A percentile compares a stretch with the other conserved stretches of the same genome.
Evolutionary conservation across 1,140 invertebrate genomes (phyloP).

Genomic region (Conopomorpha cramerella): DNA sequence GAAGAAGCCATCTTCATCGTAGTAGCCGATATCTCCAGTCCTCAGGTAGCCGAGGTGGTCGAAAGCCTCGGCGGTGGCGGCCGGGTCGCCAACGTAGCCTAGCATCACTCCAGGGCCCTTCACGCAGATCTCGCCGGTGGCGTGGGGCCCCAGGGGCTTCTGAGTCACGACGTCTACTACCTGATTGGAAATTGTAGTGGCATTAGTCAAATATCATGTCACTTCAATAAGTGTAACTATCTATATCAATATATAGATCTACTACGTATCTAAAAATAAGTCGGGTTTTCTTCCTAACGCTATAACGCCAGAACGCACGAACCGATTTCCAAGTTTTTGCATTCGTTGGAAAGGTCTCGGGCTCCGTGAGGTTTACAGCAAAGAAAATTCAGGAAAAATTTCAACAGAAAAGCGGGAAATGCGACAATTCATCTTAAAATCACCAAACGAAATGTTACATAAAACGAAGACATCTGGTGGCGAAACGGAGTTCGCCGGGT

Average conservation of each 20-base stretch:
- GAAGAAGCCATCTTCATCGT: conserved; percentile 67
- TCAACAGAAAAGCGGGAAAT: too few relatives aligned
- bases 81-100: conserved; percentile 66
- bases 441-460: too few relatives aligned
- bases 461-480: too few relatives aligned
- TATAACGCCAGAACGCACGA: too few relatives aligned
- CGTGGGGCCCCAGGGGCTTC: conserved; percentile 55
- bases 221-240: conserved; percentile 24
- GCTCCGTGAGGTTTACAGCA: too few relatives aligned
- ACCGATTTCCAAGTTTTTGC: too few relatives aligned
- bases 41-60: conserved; percentile 73
- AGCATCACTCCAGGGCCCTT: conserved; percentile 66
- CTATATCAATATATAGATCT: neutral
- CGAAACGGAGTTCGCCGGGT: too few relatives aligned
- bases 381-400: too few relatives aligned
- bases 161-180: conserved; percentile 62
- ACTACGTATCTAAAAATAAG: neutral
- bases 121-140: conserved; percentile 66
- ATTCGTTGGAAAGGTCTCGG: too few relatives aligned
- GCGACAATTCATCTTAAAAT: too few relatives aligned
- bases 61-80: conserved; percentile 66
- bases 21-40: conserved; percentile 75
- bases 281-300: too few relatives aligned
- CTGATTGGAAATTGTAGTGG: conserved; percentile 14
- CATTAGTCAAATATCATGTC: conserved; percentile 7